These are phyloP conservation scores for Epiblema foenella DNA, from an alignment of 2,888 invertebrate genomes.

Conservation along the genomic window DNA sequence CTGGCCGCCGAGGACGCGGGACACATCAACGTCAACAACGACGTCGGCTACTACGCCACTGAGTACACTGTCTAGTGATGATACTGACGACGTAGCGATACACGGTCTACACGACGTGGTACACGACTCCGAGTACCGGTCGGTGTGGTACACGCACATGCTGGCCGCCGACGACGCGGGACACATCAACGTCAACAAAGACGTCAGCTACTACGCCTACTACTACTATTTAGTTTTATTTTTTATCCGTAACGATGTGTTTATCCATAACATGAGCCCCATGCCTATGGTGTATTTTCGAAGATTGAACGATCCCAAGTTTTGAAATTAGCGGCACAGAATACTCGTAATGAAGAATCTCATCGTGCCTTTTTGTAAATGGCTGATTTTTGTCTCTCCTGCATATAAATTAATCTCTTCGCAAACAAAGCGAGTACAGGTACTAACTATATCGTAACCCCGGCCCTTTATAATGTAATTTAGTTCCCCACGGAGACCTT, in stretches of 20 bases:
- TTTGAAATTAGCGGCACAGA: too few relatives aligned
- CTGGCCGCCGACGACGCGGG: conserved; percentile 94
- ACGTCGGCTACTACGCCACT: conserved; percentile 96
- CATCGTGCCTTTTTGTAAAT: too few relatives aligned
- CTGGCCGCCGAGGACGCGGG: conserved; percentile 94
- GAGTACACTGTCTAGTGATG: conserved; percentile 62
- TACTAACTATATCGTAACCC: conserved; percentile 10
- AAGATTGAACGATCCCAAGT: too few relatives aligned
- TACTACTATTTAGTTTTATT: too few relatives aligned
- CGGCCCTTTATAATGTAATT: conserved; percentile 30
- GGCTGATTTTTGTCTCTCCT: not conserved
- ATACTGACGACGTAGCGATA: too few relatives aligned
- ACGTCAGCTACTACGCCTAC: conserved; percentile 96
- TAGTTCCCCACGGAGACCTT: conserved; percentile 29
- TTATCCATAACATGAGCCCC: too few relatives aligned
- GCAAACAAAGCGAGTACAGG: conserved; percentile 1
- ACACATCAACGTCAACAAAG: conserved; percentile 95
- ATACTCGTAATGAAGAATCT: too few relatives aligned
- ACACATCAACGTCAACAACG: conserved; percentile 95
- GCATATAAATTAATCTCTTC: not conserved
- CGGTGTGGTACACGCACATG: conserved; percentile 97
- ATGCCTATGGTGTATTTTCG: too few relatives aligned
- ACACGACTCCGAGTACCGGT: conserved; percentile 95
- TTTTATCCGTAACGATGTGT: too few relatives aligned
- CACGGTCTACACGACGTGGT: conserved; percentile 88